Conservation (phyloP, 2,113 vertebrate species). For the Genyomyrus donnyi region DNA sequence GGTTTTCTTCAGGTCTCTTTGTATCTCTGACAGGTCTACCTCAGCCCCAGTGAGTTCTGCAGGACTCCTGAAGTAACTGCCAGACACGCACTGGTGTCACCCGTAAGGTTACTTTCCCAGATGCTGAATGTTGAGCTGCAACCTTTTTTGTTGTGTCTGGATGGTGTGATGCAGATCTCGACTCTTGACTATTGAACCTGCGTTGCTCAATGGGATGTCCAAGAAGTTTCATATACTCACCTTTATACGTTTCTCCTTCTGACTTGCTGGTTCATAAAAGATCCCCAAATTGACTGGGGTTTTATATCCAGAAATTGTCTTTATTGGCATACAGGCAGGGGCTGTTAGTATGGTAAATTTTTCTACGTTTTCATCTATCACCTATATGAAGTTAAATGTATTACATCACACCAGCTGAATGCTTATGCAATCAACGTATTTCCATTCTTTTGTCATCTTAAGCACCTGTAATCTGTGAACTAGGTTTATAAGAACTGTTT, state of each 20-base stretch:
- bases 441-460: neutral
- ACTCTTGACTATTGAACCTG: neutral
- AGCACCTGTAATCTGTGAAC: neutral
- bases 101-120: neutral
- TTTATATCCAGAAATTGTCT: neutral
- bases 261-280: neutral
- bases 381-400: neutral
- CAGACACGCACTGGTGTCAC: neutral
- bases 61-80: neutral
- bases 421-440: neutral
- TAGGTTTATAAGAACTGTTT: neutral
- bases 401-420: neutral
- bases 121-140: neutral
- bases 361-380: neutral
- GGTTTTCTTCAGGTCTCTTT: neutral
- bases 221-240: neutral
- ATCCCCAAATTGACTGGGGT: neutral
- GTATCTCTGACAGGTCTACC: neutral
- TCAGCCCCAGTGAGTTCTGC: neutral
- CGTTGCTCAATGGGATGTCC: neutral
- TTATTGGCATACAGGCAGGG: neutral
- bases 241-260: neutral
- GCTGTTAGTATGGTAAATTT: neutral
- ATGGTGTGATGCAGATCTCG: neutral
- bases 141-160: neutral